Base-by-base conservation (phyloP, 2,113 vertebrate species). In the Microcebus murinus region DNA sequence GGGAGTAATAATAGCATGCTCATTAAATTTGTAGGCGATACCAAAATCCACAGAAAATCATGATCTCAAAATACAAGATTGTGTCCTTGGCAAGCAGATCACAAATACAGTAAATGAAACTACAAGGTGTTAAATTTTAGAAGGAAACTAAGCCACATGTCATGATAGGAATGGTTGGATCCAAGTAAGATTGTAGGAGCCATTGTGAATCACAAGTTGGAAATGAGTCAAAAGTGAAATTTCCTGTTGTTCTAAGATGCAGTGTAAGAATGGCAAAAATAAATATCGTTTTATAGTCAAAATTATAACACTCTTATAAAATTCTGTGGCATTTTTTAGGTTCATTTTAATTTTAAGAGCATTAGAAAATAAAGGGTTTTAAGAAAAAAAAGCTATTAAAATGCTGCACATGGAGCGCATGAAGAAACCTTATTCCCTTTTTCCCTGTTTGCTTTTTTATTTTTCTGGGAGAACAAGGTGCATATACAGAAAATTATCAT, bases 341-440 rank as follows among this genome's bases (percentile, higher is more conserved):
- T 63, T 80, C 71, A 21, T 87, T 94, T 88, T 90, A 88, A 85
- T 95, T 85, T 59, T 96, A 83, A 92, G 25, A 91, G 31, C 42
- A 15, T 83, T 89, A 91, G 27, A 76, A 97, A 93, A 92, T 89
- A 92, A 0, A 90, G 15, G 18, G 39, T 83, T 96, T 89, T 83
- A 70, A 80, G 82, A 48, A 25, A 81, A 71, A 63, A 96, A 50
- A 48, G 4, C 57, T 80, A 9, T 68, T 91, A 84, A 96, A 76
- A 76, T 76, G 29, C 63, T 76, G 31, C 57, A 50, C n/a, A 45
- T 34, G 6, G 87, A 83, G 20, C 36, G 36, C 84, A 10, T 18
- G 27, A 63, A 52, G 52, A 90, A 92, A 77, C 6, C 3, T 36
- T 57, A 65, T 42, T 86, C 61, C 34, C 8, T 50, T 92, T 83